These are phyloP conservation scores for Dolichoris vasculosae DNA, from an alignment of 1,140 invertebrate species.

Conservation along the genomic window DNA sequence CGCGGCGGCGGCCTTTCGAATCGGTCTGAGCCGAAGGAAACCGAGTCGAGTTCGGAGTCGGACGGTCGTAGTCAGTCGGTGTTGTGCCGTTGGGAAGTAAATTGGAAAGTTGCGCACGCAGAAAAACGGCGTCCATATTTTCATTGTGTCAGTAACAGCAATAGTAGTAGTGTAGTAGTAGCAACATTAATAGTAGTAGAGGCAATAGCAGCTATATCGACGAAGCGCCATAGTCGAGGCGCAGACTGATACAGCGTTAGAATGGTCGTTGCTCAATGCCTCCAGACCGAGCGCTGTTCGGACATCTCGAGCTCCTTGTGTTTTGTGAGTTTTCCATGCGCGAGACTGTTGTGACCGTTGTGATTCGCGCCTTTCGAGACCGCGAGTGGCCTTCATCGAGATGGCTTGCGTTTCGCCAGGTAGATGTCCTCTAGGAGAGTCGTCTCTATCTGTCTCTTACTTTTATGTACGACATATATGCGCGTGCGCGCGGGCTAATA, in stretches of 20 bases:
- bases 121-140: slow-evolving; percentile 17
- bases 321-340: slow-evolving; percentile 44
- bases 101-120: neutral
- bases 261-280: slow-evolving; percentile 55
- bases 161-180: neutral
- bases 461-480: neutral
- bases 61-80: slow-evolving; percentile 37
- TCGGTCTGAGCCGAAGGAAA: slow-evolving; percentile 14
- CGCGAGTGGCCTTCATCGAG: neutral
- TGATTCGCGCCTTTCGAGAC: neutral
- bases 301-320: slow-evolving; percentile 44
- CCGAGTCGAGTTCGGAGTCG: slow-evolving; percentile 43
- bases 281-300: slow-evolving; percentile 54
- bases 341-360: neutral
- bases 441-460: neutral
- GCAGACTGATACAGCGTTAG: slow-evolving; percentile 13
- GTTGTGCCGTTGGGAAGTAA: slow-evolving; percentile 40
- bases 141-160: slow-evolving; percentile 25
- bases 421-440: neutral
- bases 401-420: neutral
- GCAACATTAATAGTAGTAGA: slow-evolving; percentile 2
- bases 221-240: neutral
- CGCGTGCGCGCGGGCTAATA: no score
- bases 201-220: no score
- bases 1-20: slow-evolving; percentile 59